phyloP scores from a whole-genome alignment of 1,140 invertebrate species.

The Heterodera schachtii region DNA sequence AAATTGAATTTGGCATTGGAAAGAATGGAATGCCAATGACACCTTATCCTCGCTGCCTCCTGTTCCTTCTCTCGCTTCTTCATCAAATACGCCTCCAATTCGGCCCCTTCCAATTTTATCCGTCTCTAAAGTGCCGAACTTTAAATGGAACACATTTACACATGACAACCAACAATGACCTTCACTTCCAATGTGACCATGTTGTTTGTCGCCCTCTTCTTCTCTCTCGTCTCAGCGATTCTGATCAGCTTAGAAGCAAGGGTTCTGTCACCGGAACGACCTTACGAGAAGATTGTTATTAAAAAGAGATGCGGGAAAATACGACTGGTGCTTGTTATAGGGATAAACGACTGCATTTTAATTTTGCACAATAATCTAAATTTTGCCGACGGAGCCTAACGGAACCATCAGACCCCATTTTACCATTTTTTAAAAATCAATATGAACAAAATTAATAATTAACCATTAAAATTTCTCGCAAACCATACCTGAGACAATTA shows the following conservation, averaged over 20 bases:
- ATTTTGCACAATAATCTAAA: no score
- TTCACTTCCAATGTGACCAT: constrained; percentile 56
- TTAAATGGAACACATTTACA: neutral
- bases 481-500: constrained; percentile 79
- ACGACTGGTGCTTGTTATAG: no score
- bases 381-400: no score
- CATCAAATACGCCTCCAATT: constrained; percentile 84
- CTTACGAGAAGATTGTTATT: constrained; percentile 25
- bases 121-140: constrained; percentile 50
- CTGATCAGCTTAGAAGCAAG: constrained; percentile 58
- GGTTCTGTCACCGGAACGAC: constrained; percentile 56
- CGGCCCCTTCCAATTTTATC: constrained; percentile 82
- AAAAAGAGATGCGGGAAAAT: neutral
- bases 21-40: neutral
- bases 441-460: no score
- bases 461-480: neutral
- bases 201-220: constrained; percentile 40
- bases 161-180: neutral
- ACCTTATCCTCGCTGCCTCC: constrained; percentile 64
- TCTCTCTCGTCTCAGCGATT: constrained; percentile 57
- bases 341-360: no score
- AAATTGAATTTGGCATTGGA: constrained; percentile 13
- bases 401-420: no score
- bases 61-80: constrained; percentile 67
- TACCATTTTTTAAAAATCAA: no score